Percentiles rank a stretch among this genome's conserved stretches.
phyloP scores from a whole-genome alignment of 2,113 vertebrate species.

The Rhinogobius similis region DNA sequence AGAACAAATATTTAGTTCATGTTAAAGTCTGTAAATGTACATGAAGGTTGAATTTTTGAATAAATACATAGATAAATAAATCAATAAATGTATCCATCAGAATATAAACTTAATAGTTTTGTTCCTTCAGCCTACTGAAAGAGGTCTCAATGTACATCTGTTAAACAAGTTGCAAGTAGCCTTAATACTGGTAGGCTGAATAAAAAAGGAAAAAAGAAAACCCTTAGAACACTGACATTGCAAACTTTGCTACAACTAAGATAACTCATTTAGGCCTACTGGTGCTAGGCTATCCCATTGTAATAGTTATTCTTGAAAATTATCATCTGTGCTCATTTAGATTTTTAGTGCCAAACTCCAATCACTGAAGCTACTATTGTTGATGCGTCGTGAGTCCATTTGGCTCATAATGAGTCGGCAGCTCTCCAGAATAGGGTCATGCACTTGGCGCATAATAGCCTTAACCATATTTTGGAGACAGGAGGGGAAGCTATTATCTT shows the following conservation, averaged over 20 bases:
- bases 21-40: background rate
- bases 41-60: background rate
- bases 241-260: background rate
- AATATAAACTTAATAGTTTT: background rate
- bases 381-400: constrained; percentile 41
- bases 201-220: too few relatives aligned
- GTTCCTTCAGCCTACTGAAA: background rate
- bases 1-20: background rate
- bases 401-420: constrained; percentile 39
- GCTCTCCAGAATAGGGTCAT: constrained; percentile 39
- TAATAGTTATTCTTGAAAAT: constrained; percentile 25
- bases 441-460: constrained; percentile 51
- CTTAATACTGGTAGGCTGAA: too few relatives aligned
- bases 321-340: constrained; percentile 30
- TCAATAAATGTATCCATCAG: background rate
- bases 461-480: constrained; percentile 45
- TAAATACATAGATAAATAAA: background rate
- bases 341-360: constrained; percentile 43
- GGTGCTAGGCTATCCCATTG: background rate
- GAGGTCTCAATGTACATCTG: background rate
- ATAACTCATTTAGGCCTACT: background rate
- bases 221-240: background rate
- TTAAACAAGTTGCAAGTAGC: background rate
- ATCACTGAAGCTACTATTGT: constrained; percentile 24
- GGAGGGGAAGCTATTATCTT: constrained; percentile 40